Base-by-base conservation (phyloP, 1,140 invertebrate genomes). In the Branchinecta lynchi region DNA sequence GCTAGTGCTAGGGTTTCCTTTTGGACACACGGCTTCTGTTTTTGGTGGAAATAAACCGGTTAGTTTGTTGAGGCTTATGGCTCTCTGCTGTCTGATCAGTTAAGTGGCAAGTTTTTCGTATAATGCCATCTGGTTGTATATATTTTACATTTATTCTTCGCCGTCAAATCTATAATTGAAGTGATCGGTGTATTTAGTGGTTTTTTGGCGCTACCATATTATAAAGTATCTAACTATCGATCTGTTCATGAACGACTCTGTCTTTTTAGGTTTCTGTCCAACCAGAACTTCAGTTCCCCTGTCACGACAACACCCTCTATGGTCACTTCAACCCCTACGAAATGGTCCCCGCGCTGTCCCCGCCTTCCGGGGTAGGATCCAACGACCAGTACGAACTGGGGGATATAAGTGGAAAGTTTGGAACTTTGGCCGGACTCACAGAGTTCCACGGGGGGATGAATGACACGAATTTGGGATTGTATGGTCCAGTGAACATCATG, bases 401-500 rank as follows among this genome's bases (percentile, higher is more conserved):
- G 0, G 90, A 96, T 78, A 78, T 97, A 0, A 92, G 90, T 76
- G 87, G 88, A 17, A 97, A 96, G 80, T 93, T 90, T 78, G 93
- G 92, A 0, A 73, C 73, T 0, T 72, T 85, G 10, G 74, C 76
- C 12, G 77, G 75, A 21, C 72, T 76, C 44, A 73, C 75, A 17
- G 80, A 81, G 3, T 76, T 89, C 5, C 83, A 86, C 66, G 78
- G 80, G 10, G 77, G 78, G 46, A 90, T 86, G 75, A 92, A 90
- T 72, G 94, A 97, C 75, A 89, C 87, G 0, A 86, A 89, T 76
- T 76, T 96, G 65, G 87, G 89, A 0, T 77, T 97, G 15, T 94
- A 90, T 79, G 93, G 93, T 8, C 83, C 85, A 8, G 82, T 84
- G 75, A 91, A 87, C 74, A 87, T 97, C 45, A 74, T 94, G 51